Evolutionary conservation across 2,113 vertebrate genomes (phyloP), one percentile per base, ranked within the genome.

Genomic region (Genyomyrus donnyi): DNA sequence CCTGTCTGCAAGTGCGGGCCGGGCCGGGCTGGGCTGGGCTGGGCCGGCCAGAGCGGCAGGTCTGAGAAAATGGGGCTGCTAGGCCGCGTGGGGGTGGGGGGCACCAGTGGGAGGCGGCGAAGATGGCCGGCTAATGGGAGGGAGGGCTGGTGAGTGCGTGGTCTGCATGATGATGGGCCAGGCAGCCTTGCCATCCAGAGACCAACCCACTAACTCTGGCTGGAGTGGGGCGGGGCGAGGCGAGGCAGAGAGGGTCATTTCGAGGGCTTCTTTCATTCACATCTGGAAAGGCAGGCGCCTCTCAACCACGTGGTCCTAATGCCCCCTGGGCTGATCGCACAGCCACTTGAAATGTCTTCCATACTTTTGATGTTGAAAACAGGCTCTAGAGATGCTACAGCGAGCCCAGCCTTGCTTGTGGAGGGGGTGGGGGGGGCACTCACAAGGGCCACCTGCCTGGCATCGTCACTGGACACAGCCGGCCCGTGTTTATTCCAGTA

Each of bases 401-500:
- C 84, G 74, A 80, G 70, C 27, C 62, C 48, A 27, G 86, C 48
- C 53, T 58, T 11, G 1, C 35, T 39, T 11, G 52, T 21, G 52
- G 17, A 6, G 77, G 89, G 90, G 87, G 89, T 87, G 91, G 83
- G 77, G 77, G 89, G 87, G 56, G 86, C 83, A 62, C 90, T 70
- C 90, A 85, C 83, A 49, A 89, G 90, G 91, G 87, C 80, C 88
- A 58, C 83, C 87, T 92, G 56, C 89, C 85, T 90, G 90, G 88
- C 90, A 89, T 91, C 66, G 86, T 88, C 90, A 85, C 87, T 90
- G 83, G 89, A 24, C 84, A 13, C 90, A 92, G 92, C 88, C 92
- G 93, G 93, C 89, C 92, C 49, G 93, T 90, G 94, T 97, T 97
- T 97, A 94, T 96, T 93, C 95, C 96, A 95, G 94, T 95, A 95